Evolutionary conservation across 2,888 invertebrate genomes (phyloP).

Genomic region (Hermaeophaga mercurialis): DNA sequence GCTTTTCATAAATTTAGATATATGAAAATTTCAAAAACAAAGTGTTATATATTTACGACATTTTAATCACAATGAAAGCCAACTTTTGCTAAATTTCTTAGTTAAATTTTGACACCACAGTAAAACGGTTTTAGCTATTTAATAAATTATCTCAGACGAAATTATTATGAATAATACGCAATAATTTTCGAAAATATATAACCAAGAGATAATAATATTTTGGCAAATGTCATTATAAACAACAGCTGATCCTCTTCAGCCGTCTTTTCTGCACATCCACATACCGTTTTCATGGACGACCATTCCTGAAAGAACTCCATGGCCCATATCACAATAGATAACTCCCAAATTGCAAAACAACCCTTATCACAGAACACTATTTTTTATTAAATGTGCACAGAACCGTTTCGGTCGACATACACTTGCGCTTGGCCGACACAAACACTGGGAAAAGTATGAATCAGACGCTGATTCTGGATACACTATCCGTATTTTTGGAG

Average conservation of each 20-base stretch:
- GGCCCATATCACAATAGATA: constrained; percentile 49
- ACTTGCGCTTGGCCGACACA: not conserved
- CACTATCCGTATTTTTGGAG: constrained; percentile 50
- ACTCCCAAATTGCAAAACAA: constrained; percentile 30
- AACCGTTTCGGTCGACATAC: not conserved
- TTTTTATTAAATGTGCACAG: not conserved
- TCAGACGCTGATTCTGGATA: constrained; percentile 16
- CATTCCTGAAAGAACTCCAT: constrained; percentile 59
- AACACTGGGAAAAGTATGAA: constrained; percentile 17
- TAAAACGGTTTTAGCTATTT: too few species aligned
- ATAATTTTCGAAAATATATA: too few species aligned
- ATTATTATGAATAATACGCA: too few species aligned
- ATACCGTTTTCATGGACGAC: constrained; percentile 40
- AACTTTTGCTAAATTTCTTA: too few species aligned
- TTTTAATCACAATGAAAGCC: too few species aligned
- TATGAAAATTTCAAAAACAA: too few species aligned
- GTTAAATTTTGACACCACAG: not conserved
- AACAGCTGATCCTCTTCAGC: constrained; percentile 11
- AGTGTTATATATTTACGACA: too few species aligned
- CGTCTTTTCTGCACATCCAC: constrained; percentile 9
- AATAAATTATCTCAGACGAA: constrained; percentile 1
- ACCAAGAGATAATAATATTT: constrained; percentile 4
- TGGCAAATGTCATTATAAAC: constrained; percentile 23
- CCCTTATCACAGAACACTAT: constrained; percentile 21
- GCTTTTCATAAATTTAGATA: too few species aligned